Evolutionary conservation across 2,888 invertebrate species (phyloP).

Genomic region (Cantharis lateralis): DNA sequence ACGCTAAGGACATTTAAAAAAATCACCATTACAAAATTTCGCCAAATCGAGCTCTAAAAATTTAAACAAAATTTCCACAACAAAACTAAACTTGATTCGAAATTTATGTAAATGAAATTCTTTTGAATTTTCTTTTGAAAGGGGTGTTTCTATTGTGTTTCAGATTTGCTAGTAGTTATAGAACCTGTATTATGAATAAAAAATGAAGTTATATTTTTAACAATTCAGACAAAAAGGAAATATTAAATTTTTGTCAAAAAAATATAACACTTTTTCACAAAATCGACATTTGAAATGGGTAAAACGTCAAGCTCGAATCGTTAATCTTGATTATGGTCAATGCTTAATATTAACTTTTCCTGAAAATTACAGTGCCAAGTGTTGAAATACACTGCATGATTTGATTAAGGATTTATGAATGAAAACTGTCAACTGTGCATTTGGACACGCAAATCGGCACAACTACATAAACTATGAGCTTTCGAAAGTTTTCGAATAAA

Average conservation of each 20-base stretch:
- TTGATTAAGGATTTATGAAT: background rate
- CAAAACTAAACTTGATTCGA: slow-evolving; percentile 6
- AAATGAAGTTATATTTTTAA: slow-evolving; percentile 30
- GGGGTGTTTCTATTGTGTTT: slow-evolving; percentile 25
- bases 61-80: background rate
- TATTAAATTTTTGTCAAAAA: slow-evolving; percentile 30
- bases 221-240: slow-evolving; percentile 16
- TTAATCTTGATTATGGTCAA: slow-evolving; percentile 34
- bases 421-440: background rate
- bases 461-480: background rate
- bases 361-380: background rate
- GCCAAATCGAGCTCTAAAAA: background rate
- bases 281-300: background rate
- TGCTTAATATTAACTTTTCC: slow-evolving; percentile 7
- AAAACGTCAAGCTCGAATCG: slow-evolving; percentile 10
- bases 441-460: background rate
- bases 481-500: background rate
- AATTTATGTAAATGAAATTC: slow-evolving; percentile 29
- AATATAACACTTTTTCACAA: background rate
- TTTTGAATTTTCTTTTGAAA: slow-evolving; percentile 25
- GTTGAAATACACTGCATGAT: background rate
- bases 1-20: background rate
- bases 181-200: slow-evolving; percentile 25
- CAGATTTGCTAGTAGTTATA: slow-evolving; percentile 28
- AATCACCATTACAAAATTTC: background rate